A percentile compares a stretch with the other conserved stretches of the same genome.
These are phyloP conservation scores for Crotophaga sulcirostris DNA, from an alignment of 2,113 vertebrate species.

Conservation along the genomic window DNA sequence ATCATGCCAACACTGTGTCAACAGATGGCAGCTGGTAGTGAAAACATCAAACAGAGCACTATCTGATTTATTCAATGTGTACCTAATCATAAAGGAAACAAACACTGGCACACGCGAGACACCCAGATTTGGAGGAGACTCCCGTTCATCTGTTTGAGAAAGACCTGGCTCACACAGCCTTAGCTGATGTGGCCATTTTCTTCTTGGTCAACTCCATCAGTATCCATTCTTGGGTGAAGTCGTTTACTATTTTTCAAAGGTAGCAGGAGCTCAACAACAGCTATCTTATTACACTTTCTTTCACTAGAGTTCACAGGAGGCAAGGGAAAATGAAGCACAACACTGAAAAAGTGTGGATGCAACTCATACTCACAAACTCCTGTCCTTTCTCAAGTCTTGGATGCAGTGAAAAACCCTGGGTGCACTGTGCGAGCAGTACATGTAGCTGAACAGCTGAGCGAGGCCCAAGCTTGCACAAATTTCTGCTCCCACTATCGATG, in stretches of 20 bases:
- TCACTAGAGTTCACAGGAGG: not conserved
- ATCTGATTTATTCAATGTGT: not conserved
- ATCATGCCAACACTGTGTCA: conserved; percentile 19
- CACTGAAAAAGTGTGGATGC: not conserved
- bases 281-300: not conserved
- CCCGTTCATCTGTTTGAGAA: not conserved
- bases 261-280: not conserved
- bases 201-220: not conserved
- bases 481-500: not conserved
- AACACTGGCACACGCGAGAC: not conserved
- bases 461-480: too few relatives aligned
- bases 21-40: conserved; percentile 42
- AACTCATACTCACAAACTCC: not conserved
- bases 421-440: accelerated
- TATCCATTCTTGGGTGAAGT: not conserved
- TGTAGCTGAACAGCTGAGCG: not conserved
- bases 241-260: not conserved
- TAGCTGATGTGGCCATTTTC: not conserved
- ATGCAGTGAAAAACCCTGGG: not conserved
- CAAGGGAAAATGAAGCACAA: not conserved
- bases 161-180: not conserved
- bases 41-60: not conserved
- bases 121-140: not conserved
- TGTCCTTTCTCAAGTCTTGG: not conserved
- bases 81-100: conserved; percentile 9